Base-by-base conservation (phyloP, 2,113 vertebrate species). In the Probosciger aterrimus region DNA sequence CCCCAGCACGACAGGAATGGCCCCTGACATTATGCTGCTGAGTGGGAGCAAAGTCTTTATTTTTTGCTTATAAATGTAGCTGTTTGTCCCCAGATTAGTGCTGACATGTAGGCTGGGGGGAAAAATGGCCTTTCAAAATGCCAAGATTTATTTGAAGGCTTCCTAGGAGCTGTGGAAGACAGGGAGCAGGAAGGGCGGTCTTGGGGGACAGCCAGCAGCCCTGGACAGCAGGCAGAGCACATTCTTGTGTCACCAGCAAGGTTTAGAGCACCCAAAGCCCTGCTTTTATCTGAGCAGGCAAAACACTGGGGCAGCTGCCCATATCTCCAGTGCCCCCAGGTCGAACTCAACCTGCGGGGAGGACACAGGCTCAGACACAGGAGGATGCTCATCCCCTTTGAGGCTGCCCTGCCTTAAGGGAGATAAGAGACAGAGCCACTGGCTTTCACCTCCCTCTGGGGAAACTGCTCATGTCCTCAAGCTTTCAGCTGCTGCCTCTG, bases 71-170 rank as follows among this genome's bases (percentile, higher is more conserved):
- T 59, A 84, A 90, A 78, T 24, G 41, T 1, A 2, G 39, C 55
- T 59, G 30, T 91, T 92, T 94, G 91, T 95, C 78, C 43, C 33
- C 83, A 47, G 25, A 67, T 65, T 31, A 68, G 33, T 60, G 70
- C 65, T 63, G 69, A 82, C 64, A 63, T 0, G 1, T 37, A 85
- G 79, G 46, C 71, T n/a, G 27, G 39, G 23, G 33, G n/a, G 71
- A 50, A 75, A 83, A 73, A 81, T 1, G 5, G 59, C 43, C 53
- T 90, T 92, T 73, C 24, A 28, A 78, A 92, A 94, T 60, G 44
- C 28, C 52, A 53, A 39, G 53, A 44, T 35, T 74, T 69, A 73
- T 73, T 35, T 85, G 64, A 77, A 81, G 43, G 35, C 20, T 71
- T 75, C 57, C 68, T 67, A 77, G 69, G 43, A 77, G 31, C 31